These are phyloP conservation scores for Trichechus manatus DNA, from an alignment of 2,113 vertebrate genomes.

Conservation along the genomic window DNA sequence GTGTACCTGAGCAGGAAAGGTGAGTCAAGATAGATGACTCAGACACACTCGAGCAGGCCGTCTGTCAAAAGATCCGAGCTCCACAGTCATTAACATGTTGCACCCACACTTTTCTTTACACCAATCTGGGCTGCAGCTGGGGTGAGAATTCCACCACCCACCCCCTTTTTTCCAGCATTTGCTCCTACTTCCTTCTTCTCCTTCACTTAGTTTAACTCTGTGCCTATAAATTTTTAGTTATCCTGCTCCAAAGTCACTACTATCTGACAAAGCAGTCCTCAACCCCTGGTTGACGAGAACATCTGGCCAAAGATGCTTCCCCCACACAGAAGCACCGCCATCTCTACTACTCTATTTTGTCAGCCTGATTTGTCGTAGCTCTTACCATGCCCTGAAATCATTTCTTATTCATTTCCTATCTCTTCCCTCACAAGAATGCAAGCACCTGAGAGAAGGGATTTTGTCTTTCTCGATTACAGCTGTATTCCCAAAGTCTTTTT, in stretches of 20 bases:
- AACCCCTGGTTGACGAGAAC: not conserved
- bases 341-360: not conserved
- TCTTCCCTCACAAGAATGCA: not conserved
- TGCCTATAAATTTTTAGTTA: not conserved
- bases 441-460: not conserved
- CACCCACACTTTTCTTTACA: constrained; percentile 74
- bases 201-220: not conserved
- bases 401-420: not conserved
- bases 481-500: not conserved
- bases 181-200: not conserved
- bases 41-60: not conserved
- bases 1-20: not conserved
- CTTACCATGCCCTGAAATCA: not conserved
- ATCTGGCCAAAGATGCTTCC: not conserved
- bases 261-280: not conserved
- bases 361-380: not conserved
- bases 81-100: constrained; percentile 62
- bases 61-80: constrained; percentile 20
- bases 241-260: not conserved
- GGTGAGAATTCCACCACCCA: constrained; percentile 59
- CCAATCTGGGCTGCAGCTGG: constrained; percentile 71
- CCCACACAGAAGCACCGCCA: not conserved
- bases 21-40: not conserved
- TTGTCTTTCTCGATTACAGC: not conserved
- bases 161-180: not conserved